phyloP scores from a whole-genome alignment of 2,888 invertebrate genomes.

The Agonopterix arenella region DNA sequence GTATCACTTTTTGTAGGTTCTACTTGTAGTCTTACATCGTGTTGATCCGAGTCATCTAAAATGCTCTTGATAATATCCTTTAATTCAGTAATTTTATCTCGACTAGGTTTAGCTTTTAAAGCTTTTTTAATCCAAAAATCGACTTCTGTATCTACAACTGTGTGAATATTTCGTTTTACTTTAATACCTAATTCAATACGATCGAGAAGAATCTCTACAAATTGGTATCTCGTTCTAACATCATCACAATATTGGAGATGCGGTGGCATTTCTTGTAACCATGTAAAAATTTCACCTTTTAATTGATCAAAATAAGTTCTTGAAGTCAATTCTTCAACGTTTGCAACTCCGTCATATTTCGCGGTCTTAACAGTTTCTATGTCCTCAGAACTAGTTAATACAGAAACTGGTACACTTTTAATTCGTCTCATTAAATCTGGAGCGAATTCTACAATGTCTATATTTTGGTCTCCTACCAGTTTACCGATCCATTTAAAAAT shows the following conservation, averaged over 20 bases:
- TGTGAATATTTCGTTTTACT: neutral
- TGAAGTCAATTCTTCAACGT: no score
- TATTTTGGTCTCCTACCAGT: slow-evolving; percentile 9
- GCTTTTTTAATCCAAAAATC: slow-evolving; percentile 8
- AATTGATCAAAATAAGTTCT: no score
- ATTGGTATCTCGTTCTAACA: no score
- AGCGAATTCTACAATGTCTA: slow-evolving; percentile 5
- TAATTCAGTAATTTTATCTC: slow-evolving; percentile 1
- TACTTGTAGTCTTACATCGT: neutral
- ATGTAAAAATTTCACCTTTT: no score
- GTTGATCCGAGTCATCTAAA: neutral
- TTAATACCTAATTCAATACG: no score
- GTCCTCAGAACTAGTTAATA: neutral
- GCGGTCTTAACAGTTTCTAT: no score
- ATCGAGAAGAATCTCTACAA: no score
- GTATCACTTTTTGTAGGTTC: neutral
- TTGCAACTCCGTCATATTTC: no score
- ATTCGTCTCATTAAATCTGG: slow-evolving; percentile 4
- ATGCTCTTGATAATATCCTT: slow-evolving; percentile 6
- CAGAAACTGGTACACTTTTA: neutral
- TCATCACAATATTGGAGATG: no score
- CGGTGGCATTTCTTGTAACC: no score
- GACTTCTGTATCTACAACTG: slow-evolving; percentile 10
- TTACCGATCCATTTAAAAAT: slow-evolving; percentile 17
- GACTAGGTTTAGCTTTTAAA: slow-evolving; percentile 1